phyloP scores from a whole-genome alignment of 2,797 vertebrate species.

The Morus bassanus region DNA sequence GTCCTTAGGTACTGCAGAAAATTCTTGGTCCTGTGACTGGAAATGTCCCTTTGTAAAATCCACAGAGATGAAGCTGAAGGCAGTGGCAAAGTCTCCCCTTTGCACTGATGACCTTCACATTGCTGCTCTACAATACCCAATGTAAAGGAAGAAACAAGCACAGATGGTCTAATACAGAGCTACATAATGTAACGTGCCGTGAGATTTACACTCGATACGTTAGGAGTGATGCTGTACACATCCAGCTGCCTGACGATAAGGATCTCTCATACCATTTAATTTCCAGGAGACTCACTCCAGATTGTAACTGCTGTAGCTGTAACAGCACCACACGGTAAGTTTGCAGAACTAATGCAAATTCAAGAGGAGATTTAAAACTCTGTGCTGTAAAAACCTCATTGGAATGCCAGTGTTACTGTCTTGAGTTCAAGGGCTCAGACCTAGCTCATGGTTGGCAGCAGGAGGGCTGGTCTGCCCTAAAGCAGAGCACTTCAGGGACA shows the following conservation, averaged over 20 bases:
- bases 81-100: not conserved
- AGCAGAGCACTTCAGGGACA: not conserved
- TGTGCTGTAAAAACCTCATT: not conserved
- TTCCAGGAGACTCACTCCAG: not conserved
- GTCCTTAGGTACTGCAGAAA: not conserved
- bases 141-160: not conserved
- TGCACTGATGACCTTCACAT: not conserved
- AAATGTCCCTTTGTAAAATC: not conserved
- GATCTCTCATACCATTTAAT: not conserved
- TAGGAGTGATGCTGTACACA: not conserved
- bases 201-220: not conserved
- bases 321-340: not conserved
- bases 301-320: not conserved
- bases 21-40: not conserved
- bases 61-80: not conserved
- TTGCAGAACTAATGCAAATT: not conserved
- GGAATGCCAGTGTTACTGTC: not conserved
- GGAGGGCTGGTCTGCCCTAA: not conserved
- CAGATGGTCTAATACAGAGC: not conserved
- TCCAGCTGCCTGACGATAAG: not conserved
- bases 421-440: not conserved
- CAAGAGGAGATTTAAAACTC: not conserved
- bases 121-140: not conserved
- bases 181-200: fast-evolving
- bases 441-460: not conserved